These are phyloP conservation scores for Luffia ferchaultella DNA, from an alignment of 2,888 invertebrate genomes.

Conservation along the genomic window DNA sequence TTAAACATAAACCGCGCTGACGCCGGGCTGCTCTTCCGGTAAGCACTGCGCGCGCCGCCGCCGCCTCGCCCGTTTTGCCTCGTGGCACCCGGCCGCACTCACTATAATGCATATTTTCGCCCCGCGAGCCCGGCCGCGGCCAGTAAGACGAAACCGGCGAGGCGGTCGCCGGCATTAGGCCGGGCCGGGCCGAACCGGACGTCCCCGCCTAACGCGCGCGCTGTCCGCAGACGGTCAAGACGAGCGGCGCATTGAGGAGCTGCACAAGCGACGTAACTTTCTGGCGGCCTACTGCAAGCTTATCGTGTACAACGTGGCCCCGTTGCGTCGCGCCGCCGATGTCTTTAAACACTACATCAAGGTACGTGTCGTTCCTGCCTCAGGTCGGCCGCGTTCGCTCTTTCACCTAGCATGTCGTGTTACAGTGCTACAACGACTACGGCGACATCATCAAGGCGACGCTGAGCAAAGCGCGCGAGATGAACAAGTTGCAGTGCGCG, in stretches of 20 bases:
- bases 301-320: slow-evolving; percentile 96
- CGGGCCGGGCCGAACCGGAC: slow-evolving; percentile 8
- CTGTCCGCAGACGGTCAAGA: slow-evolving; percentile 80
- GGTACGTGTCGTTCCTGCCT: slow-evolving; percentile 50
- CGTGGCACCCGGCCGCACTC: slow-evolving; percentile 29
- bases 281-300: slow-evolving; percentile 97
- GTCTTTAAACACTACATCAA: slow-evolving; percentile 98
- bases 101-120: slow-evolving; percentile 56
- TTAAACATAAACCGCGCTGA: slow-evolving; percentile 37
- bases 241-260: slow-evolving; percentile 95
- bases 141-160: slow-evolving; percentile 55
- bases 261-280: slow-evolving; percentile 95
- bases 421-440: slow-evolving; percentile 94
- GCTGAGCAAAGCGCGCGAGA: slow-evolving; percentile 95
- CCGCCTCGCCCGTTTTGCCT: slow-evolving; percentile 48
- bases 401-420: slow-evolving; percentile 18
- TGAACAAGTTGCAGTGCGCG: slow-evolving; percentile 96
- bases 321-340: slow-evolving; percentile 89
- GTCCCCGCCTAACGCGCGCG: slow-evolving; percentile 1
- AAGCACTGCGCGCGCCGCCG: slow-evolving; percentile 35
- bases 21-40: slow-evolving; percentile 31
- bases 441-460: slow-evolving; percentile 98
- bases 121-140: slow-evolving; percentile 40
- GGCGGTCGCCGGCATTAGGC: slow-evolving; percentile 7
- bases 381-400: too few relatives aligned